These are phyloP conservation scores for Drosophila eohydei DNA, from an alignment of 2,888 invertebrate genomes.

Conservation along the genomic window DNA sequence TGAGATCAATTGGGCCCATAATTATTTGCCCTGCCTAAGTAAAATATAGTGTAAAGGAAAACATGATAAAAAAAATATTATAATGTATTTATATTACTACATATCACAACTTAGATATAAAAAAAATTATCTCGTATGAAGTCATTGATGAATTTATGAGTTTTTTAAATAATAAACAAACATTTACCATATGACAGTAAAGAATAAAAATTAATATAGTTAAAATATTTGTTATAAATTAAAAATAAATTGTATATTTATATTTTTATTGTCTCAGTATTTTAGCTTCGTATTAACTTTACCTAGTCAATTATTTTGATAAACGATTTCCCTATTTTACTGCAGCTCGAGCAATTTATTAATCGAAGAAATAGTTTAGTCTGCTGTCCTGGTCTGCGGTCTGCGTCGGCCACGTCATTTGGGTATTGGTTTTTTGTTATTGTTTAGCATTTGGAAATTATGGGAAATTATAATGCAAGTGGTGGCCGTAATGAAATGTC, in stretches of 20 bases:
- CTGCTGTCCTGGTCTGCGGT: background rate
- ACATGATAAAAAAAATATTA: too few relatives aligned
- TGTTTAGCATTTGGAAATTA: conserved; percentile 62
- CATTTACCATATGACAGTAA: too few relatives aligned
- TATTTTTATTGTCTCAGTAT: background rate
- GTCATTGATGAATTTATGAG: too few relatives aligned
- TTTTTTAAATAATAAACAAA: too few relatives aligned
- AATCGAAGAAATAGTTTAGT: conserved; percentile 29
- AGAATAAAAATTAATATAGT: background rate
- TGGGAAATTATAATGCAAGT: conserved; percentile 61
- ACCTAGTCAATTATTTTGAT: background rate
- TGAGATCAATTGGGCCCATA: conserved; percentile 10
- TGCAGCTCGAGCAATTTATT: conserved; percentile 37
- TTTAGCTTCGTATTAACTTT: too few relatives aligned
- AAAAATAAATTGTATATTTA: too few relatives aligned
- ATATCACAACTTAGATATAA: too few relatives aligned
- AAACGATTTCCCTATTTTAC: background rate
- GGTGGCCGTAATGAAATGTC: conserved; percentile 50
- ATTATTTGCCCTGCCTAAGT: background rate
- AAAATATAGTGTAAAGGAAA: background rate
- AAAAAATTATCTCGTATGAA: too few relatives aligned
- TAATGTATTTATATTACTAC: too few relatives aligned
- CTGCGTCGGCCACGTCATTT: conserved; percentile 8
- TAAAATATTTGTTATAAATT: too few relatives aligned
- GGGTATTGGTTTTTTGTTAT: conserved; percentile 1